Evolutionary conservation across 2,888 invertebrate species (phyloP), one percentile per base, ranked within the genome.

Genomic region (Chrysomela aeneicollis): DNA sequence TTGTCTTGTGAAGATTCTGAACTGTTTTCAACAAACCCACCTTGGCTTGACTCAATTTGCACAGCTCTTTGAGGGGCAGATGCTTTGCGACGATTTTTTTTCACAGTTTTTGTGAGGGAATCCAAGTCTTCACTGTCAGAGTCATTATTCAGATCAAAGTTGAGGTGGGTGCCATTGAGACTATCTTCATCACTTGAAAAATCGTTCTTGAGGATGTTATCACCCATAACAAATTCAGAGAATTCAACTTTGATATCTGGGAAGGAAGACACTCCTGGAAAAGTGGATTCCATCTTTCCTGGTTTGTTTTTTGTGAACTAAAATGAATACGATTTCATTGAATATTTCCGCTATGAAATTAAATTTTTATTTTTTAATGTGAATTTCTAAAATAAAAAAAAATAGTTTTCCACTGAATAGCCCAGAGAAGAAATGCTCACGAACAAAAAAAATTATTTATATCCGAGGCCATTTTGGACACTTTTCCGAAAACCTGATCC

Each of bases 11-110:
- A 78, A n/a, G 76, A 77, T 65, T 78, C 78, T 0, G 76, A 78
- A 65, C 74, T 77, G 54, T 76, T 75, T 53, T 68, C 75, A 12
- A 75, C 53, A 0, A 76, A 77, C 32, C 73, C 71, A 12, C 65
- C 73, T 61, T 76, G 74, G 61, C 73, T 77, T 32, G 68, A 64
- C 55, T 79, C 78, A 10, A 76, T 71, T 62, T 78, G 78, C 4
- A 80, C 68, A 9, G 79, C 79, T 42, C 73, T 74, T 67, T 82
- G 82, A 0, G 82, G 82, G 47, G 76, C 73, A 4, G 78, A 61
- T 4, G 78, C 74, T 70, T 82, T 82, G 22, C 82, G 70, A 59
- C 79, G 74, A 59, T 75, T 80, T 68, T 75, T 78, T 17, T 76
- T 71, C 4, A 73, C 74, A 21, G 32, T 64, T 59, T 67, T 67